Percentiles rank a stretch among this genome's conserved stretches.
phyloP scores from a whole-genome alignment of 1,140 invertebrate genomes.

The Pogonognathellus flavescens region DNA sequence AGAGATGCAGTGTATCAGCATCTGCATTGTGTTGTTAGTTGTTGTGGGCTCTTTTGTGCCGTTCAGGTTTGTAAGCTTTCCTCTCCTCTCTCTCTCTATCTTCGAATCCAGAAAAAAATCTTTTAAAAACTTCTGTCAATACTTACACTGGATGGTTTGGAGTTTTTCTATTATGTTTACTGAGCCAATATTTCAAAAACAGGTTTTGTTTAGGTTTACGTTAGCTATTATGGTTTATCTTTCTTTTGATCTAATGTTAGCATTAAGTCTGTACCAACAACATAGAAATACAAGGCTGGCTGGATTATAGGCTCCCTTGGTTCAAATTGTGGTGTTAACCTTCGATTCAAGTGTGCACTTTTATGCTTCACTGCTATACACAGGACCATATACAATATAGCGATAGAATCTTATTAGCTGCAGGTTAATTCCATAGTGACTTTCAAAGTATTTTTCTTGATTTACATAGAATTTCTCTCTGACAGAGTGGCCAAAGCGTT shows the following conservation, averaged over 20 bases:
- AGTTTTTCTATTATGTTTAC: not conserved
- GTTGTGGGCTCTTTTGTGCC: conserved; percentile 41
- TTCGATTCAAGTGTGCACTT: conserved; percentile 48
- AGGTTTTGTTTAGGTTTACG: conserved; percentile 36
- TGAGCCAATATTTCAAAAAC: conserved; percentile 49
- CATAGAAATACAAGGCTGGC: not conserved
- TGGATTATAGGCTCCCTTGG: conserved; percentile 8
- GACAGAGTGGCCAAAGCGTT: not conserved
- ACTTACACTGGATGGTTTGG: conserved; percentile 14
- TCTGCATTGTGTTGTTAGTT: conserved; percentile 2
- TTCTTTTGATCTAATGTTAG: conserved; percentile 11
- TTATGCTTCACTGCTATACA: conserved; percentile 30
- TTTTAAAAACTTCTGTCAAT: conserved; percentile 49
- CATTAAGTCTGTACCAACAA: conserved; percentile 23
- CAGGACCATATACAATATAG: conserved; percentile 3
- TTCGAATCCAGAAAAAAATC: conserved; percentile 27
- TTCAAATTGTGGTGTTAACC: conserved; percentile 48
- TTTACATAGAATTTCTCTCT: conserved; percentile 6
- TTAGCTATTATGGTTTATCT: conserved; percentile 37
- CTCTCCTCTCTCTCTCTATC: conserved; percentile 6
- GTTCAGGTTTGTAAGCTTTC: conserved; percentile 45
- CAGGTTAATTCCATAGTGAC: conserved; percentile 24
- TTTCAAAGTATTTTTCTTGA: conserved; percentile 28
- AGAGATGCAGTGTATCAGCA: conserved; percentile 18
- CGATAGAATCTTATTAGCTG: conserved; percentile 13